phyloP scores from a whole-genome alignment of 1,140 invertebrate species.

The Polypedilum vanderplanki region DNA sequence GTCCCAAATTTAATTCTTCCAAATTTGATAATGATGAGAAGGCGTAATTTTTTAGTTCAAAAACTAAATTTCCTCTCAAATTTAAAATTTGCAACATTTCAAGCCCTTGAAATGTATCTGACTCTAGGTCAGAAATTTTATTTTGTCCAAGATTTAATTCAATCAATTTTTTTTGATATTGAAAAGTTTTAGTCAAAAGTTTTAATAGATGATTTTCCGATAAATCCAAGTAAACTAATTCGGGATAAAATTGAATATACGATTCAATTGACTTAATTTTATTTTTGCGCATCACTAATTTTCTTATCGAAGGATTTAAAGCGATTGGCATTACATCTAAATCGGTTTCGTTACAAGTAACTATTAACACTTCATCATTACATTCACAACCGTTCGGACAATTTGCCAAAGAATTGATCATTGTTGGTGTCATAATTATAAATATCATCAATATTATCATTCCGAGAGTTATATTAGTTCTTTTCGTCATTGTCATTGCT shows the following conservation, averaged over 20 bases:
- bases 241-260: conserved; percentile 78
- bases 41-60: conserved; percentile 64
- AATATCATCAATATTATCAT: background rate
- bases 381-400: conserved; percentile 76
- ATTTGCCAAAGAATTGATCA: conserved; percentile 48
- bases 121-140: conserved; percentile 69
- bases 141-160: conserved; percentile 79
- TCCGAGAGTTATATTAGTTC: background rate
- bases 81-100: conserved; percentile 70
- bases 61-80: conserved; percentile 72
- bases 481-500: background rate
- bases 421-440: conserved; percentile 15
- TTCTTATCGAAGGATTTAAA: conserved; percentile 79
- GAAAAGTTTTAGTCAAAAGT: conserved; percentile 69
- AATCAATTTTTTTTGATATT: conserved; percentile 68
- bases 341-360: conserved; percentile 74
- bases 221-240: conserved; percentile 74
- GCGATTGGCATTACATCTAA: conserved; percentile 85
- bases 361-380: conserved; percentile 82
- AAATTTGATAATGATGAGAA: conserved; percentile 68
- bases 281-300: conserved; percentile 75
- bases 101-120: conserved; percentile 72
- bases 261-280: conserved; percentile 79
- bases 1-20: conserved; percentile 77
- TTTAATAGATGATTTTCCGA: conserved; percentile 75